Evolutionary conservation across 2,113 vertebrate species (phyloP).

Genomic region (Eubucco bourcierii): DNA sequence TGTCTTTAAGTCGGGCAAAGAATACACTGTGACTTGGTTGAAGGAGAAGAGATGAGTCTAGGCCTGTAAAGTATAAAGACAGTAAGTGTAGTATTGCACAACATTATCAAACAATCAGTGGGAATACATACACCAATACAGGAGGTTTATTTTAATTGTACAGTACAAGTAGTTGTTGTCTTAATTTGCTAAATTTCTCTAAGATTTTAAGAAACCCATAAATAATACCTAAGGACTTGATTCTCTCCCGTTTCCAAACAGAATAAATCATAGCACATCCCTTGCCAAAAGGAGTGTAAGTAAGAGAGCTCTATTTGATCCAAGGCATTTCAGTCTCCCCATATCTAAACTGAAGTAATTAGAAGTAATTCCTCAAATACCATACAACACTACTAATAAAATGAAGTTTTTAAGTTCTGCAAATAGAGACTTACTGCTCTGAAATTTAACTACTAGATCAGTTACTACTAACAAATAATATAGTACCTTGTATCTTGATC

Average conservation of each 20-base stretch:
- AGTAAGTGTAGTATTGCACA: not conserved
- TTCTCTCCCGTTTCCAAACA: not conserved
- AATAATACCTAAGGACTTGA: not conserved
- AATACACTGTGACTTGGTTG: slow-evolving; percentile 82
- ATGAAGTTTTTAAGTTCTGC: not conserved
- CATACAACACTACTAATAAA: not conserved
- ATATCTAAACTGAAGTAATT: not conserved
- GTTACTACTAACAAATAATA: not conserved
- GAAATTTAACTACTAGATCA: not conserved
- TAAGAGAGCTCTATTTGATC: not conserved
- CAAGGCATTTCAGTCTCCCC: not conserved
- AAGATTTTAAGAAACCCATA: too few species aligned
- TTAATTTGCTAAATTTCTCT: not conserved
- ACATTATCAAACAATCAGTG: not conserved
- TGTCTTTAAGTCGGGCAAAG: slow-evolving; percentile 88
- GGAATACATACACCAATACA: not conserved
- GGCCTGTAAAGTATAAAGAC: slow-evolving; percentile 75
- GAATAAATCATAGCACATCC: not conserved
- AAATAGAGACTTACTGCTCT: not conserved
- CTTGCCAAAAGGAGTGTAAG: not conserved
- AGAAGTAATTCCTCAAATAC: not conserved
- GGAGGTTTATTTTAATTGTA: not conserved
- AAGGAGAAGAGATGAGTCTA: slow-evolving; percentile 86
- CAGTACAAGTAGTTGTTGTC: not conserved
- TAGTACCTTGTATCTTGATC: slow-evolving; percentile 90